phyloP scores from a whole-genome alignment of 2,113 vertebrate genomes.

The Erythrocercus mccallii region DNA sequence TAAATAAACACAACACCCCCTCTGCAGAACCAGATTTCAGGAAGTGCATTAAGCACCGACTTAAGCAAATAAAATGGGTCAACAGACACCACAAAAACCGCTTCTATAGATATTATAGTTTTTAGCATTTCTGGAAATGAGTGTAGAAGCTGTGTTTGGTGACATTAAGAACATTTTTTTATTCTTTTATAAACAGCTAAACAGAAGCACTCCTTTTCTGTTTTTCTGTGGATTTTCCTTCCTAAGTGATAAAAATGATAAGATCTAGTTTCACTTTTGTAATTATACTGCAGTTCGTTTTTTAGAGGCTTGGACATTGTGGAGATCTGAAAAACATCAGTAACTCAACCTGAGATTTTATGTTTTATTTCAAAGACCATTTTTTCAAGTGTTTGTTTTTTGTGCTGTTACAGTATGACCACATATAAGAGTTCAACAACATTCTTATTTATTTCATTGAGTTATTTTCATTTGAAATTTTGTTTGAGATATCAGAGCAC shows the following conservation, averaged over 20 bases:
- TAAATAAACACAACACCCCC: neutral
- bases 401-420: neutral
- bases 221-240: neutral
- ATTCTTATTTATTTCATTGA: rapidly evolving
- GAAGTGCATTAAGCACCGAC: neutral
- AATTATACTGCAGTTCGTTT: neutral
- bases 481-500: neutral
- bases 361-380: neutral
- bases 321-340: neutral
- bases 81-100: neutral
- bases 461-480: neutral
- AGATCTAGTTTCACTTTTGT: neutral
- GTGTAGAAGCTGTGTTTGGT: neutral
- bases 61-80: neutral
- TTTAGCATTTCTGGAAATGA: neutral
- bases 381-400: neutral
- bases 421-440: neutral
- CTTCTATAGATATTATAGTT: neutral
- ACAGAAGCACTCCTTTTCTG: neutral
- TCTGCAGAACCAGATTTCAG: neutral
- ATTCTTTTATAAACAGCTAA: neutral
- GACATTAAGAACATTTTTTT: neutral
- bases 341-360: neutral
- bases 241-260: neutral
- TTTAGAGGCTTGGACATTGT: neutral